Base-by-base conservation (phyloP, 30 jellyfish, hydroid and myxozoan species). In the Chrysaora quinquecirrha region DNA sequence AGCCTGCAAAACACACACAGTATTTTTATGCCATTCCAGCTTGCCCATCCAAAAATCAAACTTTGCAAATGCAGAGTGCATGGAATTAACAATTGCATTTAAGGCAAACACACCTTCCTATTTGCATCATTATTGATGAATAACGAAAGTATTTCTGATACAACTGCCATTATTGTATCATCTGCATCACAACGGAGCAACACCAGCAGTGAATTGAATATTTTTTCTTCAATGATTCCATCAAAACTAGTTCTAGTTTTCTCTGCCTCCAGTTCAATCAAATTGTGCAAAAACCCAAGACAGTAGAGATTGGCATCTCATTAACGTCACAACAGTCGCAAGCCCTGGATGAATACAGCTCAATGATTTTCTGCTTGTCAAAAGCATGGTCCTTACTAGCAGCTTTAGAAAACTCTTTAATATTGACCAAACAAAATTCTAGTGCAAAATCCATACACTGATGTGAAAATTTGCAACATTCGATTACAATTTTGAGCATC, bases 141-240 rank as follows among this genome's bases (percentile, higher is more conserved):
- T 48, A 56, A 30, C 11, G 47, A 27, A 19, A 69, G 60, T 48
- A 82, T 82, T 34, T 82, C 79, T 1, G 92, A 68, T 10, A 61
- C 54, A 29, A 69, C 27, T 1, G 92, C 85, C 28, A 70, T 11
- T 48, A 70, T 47, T 18, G 90, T 79, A 34, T 70, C 92, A 68
- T 82, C 92, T 20, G 71, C 92, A 68, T 24, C 85, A 54, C 73
- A 33, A 3, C 47, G 22, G 34, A 82, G 25, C 22, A 82, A 38
- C 66, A 54, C 50, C 74, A 82, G 23, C 24, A 82, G 70, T 16
- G 79, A 20, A 32, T 56, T 63, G 25, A 82, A 68, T 27, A 82
- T 21, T 7, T 25, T 20, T 50, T 61, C 80, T 28, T 52, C 48
- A 7, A 50, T 12, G 58, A 28, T 11, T 32, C 70, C n/a, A 2